Evolutionary conservation across 2,888 invertebrate genomes (phyloP).

Genomic region (Eucriotettix oculatus): DNA sequence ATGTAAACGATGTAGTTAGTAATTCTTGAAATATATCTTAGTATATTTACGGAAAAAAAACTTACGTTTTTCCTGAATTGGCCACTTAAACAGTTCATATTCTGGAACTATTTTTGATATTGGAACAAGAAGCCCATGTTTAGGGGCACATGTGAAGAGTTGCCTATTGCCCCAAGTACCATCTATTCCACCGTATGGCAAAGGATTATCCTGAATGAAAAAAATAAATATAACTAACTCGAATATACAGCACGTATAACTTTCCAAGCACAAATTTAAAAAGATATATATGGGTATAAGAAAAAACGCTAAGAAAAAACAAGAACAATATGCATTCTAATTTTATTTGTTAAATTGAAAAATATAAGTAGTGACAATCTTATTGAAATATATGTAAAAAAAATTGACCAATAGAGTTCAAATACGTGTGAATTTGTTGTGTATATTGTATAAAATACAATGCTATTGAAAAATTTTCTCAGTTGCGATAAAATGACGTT

Average conservation of each 20-base stretch:
- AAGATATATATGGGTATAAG: not conserved
- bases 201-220: slow-evolving; percentile 16
- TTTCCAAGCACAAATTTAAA: not conserved
- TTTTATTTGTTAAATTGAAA: too few species aligned
- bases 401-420: too few species aligned
- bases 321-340: too few species aligned
- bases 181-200: slow-evolving; percentile 20
- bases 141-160: slow-evolving; percentile 18
- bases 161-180: slow-evolving; percentile 19
- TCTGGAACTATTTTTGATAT: slow-evolving; percentile 11
- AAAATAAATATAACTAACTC: not conserved
- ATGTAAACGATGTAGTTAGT: too few species aligned
- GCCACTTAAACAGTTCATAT: slow-evolving; percentile 4
- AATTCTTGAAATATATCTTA: too few species aligned
- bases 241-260: not conserved
- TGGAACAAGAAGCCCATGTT: slow-evolving; percentile 20
- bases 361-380: too few species aligned
- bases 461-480: too few species aligned
- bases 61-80: not conserved
- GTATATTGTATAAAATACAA: too few species aligned
- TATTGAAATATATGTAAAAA: too few species aligned
- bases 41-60: not conserved
- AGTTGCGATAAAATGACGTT: too few species aligned
- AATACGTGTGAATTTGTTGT: too few species aligned
- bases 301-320: not conserved